Conservation (phyloP, 2,888 invertebrate species). For the Cheilosia vulpina region DNA sequence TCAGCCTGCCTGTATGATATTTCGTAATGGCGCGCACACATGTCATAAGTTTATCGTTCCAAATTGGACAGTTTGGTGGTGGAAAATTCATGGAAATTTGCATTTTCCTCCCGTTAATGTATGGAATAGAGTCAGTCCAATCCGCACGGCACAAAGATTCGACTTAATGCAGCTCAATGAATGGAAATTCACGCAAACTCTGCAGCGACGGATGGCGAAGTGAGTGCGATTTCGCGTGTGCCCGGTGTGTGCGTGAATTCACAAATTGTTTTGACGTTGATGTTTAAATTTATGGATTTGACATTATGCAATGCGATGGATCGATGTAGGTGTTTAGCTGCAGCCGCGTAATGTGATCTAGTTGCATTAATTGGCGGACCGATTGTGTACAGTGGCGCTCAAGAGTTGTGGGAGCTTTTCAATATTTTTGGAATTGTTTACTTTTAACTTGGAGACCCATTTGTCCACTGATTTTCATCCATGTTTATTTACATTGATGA, state of each 20-base stretch:
- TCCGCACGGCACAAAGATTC: too few species aligned
- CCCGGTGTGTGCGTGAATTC: constrained; percentile 41
- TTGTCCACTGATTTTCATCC: too few species aligned
- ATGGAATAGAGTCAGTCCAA: too few species aligned
- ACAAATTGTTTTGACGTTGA: constrained; percentile 30
- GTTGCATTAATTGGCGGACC: constrained; percentile 19
- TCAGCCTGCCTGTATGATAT: not conserved
- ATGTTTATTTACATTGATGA: too few species aligned
- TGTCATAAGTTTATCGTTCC: constrained; percentile 37
- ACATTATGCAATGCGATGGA: constrained; percentile 54
- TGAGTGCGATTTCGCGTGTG: constrained; percentile 15
- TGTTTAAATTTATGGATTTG: constrained; percentile 45
- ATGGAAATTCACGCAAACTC: too few species aligned
- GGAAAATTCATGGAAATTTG: constrained; percentile 31
- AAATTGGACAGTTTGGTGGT: constrained; percentile 30
- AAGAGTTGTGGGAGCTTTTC: not conserved
- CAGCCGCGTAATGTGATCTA: constrained; percentile 25
- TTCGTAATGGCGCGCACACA: constrained; percentile 21
- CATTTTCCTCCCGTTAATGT: constrained; percentile 8
- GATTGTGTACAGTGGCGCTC: constrained; percentile 8
- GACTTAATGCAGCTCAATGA: too few species aligned
- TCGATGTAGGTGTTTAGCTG: constrained; percentile 20
- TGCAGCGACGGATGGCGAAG: too few species aligned
- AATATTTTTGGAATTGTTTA: too few species aligned
- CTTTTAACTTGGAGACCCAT: too few species aligned